A percentile compares a stretch with the other conserved stretches of the same genome.
Evolutionary conservation across 1,140 invertebrate genomes (phyloP).

Genomic region (Zaprionus nigranus): DNA sequence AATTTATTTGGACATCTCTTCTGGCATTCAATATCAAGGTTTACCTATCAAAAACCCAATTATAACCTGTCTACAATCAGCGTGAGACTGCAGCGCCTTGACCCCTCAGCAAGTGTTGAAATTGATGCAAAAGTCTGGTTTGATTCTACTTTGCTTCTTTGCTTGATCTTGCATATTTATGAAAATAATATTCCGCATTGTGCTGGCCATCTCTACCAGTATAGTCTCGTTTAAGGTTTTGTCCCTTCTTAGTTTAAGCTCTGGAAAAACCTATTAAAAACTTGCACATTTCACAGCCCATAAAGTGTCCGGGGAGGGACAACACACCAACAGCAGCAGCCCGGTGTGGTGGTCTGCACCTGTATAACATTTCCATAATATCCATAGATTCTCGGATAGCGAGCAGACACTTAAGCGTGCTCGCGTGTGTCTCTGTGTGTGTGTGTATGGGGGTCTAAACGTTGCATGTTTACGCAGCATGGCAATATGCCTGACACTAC

Average conservation of each 20-base stretch:
- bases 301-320: not conserved
- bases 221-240: not conserved
- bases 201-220: not conserved
- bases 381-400: constrained; percentile 20
- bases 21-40: not conserved
- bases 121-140: too few species aligned
- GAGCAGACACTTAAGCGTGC: constrained; percentile 19
- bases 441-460: constrained; percentile 29
- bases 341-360: constrained; percentile 18
- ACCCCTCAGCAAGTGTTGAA: too few species aligned
- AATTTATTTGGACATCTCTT: not conserved
- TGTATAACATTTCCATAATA: constrained; percentile 21
- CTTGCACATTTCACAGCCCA: constrained; percentile 19
- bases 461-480: constrained; percentile 44
- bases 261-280: constrained; percentile 8
- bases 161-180: not conserved
- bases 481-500: constrained; percentile 44
- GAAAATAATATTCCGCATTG: not conserved
- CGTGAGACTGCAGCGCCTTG: too few species aligned
- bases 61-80: too few species aligned
- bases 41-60: too few species aligned
- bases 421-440: constrained; percentile 1
- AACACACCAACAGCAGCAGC: not conserved
- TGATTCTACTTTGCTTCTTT: not conserved
- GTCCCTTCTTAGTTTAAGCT: constrained; percentile 5